phyloP scores from a whole-genome alignment of 2,888 invertebrate species.

The Amblyjoppa proteus region DNA sequence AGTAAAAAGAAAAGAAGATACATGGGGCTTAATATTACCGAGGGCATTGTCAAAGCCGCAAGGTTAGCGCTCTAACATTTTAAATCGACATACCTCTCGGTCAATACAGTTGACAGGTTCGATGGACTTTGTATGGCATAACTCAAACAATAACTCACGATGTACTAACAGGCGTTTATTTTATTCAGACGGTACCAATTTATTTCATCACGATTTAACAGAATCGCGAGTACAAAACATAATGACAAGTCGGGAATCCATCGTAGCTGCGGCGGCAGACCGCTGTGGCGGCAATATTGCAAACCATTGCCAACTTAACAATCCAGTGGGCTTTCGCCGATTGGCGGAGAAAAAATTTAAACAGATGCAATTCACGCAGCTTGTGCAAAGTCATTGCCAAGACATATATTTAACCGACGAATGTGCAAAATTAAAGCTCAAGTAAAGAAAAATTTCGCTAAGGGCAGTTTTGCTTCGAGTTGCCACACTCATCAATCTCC shows the following conservation, averaged over 20 bases:
- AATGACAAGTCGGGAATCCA: slow-evolving; percentile 49
- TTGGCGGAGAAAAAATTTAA: not conserved
- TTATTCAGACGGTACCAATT: slow-evolving; percentile 31
- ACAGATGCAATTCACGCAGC: not conserved
- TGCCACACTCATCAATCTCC: too few relatives aligned
- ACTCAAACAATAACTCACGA: slow-evolving; percentile 43
- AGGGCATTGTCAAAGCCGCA: slow-evolving; percentile 57
- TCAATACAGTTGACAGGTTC: slow-evolving; percentile 29
- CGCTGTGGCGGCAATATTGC: slow-evolving; percentile 57
- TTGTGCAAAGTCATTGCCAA: not conserved
- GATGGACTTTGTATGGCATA: slow-evolving; percentile 24
- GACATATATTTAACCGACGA: not conserved
- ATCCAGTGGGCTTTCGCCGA: not conserved
- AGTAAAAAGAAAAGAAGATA: not conserved
- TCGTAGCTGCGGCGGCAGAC: slow-evolving; percentile 30
- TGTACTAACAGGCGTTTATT: slow-evolving; percentile 14
- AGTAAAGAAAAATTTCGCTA: too few relatives aligned
- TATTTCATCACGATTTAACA: slow-evolving; percentile 44
- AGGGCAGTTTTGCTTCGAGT: too few relatives aligned
- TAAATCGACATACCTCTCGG: slow-evolving; percentile 49
- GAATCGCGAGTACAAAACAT: slow-evolving; percentile 57
- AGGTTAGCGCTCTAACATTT: slow-evolving; percentile 31
- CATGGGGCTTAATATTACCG: not conserved
- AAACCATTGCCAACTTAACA: slow-evolving; percentile 50
- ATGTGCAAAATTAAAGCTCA: not conserved